phyloP scores from a whole-genome alignment of 2,888 invertebrate genomes.

The Scaptomyza cyrtandrae region DNA sequence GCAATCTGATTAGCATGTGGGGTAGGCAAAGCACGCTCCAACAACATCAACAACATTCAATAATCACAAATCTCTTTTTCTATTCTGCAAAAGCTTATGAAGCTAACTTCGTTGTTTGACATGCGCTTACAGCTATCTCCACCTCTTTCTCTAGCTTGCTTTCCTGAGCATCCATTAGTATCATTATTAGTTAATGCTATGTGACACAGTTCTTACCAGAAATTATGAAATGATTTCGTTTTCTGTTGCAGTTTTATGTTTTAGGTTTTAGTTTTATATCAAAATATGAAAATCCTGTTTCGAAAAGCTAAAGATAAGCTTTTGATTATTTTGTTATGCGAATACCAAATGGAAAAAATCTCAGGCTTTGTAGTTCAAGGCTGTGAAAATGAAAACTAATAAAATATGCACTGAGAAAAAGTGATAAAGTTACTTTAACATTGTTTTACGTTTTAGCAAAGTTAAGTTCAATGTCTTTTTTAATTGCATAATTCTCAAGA shows the following conservation, averaged over 20 bases:
- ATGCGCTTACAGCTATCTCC: slow-evolving; percentile 1
- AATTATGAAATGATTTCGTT: no score
- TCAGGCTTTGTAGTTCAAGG: slow-evolving; percentile 25
- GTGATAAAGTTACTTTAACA: background rate
- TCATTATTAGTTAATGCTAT: background rate
- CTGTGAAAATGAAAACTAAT: background rate
- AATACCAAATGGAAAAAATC: background rate
- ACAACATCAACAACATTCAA: slow-evolving; percentile 1
- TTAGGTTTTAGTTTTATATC: no score
- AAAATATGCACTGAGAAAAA: no score
- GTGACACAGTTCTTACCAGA: background rate
- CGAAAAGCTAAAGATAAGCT: no score
- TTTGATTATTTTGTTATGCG: no score
- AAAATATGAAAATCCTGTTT: no score
- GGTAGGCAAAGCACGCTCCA: slow-evolving; percentile 13
- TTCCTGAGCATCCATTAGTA: slow-evolving; percentile 4
- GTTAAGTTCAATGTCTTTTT: background rate
- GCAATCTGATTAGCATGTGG: slow-evolving; percentile 49
- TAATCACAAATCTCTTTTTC: slow-evolving; percentile 11
- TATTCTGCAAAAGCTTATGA: slow-evolving; percentile 11
- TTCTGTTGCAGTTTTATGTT: no score
- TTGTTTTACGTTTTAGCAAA: background rate
- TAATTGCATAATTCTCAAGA: background rate
- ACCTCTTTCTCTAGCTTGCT: background rate
- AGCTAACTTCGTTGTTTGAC: slow-evolving; percentile 13